These are phyloP conservation scores for Delphinus delphis DNA, from an alignment of 2,113 vertebrate species.

Conservation along the genomic window DNA sequence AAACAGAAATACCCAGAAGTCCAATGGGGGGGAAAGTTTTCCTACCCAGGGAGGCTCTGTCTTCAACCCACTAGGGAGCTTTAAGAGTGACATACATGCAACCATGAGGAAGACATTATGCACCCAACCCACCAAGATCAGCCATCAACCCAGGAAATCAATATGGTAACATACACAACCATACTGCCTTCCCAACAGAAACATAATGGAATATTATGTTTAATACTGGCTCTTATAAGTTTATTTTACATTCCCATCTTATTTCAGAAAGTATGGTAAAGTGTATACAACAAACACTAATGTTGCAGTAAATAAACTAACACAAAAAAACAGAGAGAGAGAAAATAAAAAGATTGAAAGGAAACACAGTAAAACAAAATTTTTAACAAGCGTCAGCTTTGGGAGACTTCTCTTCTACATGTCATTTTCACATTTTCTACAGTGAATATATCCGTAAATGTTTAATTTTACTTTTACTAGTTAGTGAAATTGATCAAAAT, in stretches of 20 bases:
- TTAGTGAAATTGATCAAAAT: neutral
- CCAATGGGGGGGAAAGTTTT: neutral
- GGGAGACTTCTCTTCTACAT: neutral
- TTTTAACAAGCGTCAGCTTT: neutral
- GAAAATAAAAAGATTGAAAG: neutral
- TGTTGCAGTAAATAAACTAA: neutral
- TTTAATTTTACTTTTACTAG: neutral
- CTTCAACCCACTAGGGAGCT: neutral
- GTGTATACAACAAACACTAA: neutral
- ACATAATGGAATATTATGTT: neutral
- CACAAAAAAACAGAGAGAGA: neutral
- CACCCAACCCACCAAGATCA: neutral
- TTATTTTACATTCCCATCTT: neutral
- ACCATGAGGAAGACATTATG: neutral
- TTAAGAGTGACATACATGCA: neutral
- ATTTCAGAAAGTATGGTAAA: slow-evolving; percentile 17
- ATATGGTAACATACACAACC: neutral
- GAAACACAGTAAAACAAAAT: neutral
- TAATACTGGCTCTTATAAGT: neutral
- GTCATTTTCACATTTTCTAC: neutral
- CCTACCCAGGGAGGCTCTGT: neutral
- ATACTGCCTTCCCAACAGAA: neutral
- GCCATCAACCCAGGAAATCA: neutral
- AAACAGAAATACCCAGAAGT: neutral
- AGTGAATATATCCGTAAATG: neutral